Evolutionary conservation across 92 coral and sea anemone genomes (phyloP).

Genomic region (Heteractis magnifica): DNA sequence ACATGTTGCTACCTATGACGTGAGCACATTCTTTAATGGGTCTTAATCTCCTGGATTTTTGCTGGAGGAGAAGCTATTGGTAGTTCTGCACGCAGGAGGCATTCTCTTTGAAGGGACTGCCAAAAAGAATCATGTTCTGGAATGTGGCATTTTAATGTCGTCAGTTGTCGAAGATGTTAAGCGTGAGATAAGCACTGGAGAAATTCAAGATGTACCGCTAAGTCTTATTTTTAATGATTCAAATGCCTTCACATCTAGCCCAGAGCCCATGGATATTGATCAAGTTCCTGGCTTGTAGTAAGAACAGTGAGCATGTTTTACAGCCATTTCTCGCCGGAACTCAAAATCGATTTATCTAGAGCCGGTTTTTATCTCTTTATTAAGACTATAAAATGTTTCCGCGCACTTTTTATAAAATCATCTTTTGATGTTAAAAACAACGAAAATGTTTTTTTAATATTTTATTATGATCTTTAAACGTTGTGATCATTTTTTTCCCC

Average conservation of each 20-base stretch:
- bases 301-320: too few relatives aligned
- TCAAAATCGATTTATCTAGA: too few relatives aligned
- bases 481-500: too few relatives aligned
- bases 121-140: background rate
- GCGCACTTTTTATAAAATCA: too few relatives aligned
- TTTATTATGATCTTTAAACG: too few relatives aligned
- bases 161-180: background rate
- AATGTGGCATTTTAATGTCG: background rate
- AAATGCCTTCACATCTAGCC: background rate
- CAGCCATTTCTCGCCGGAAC: too few relatives aligned
- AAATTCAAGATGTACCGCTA: background rate
- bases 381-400: too few relatives aligned
- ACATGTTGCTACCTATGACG: background rate
- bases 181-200: background rate
- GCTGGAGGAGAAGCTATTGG: background rate
- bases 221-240: background rate
- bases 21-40: background rate
- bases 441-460: too few relatives aligned
- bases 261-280: background rate
- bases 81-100: background rate
- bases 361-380: too few relatives aligned
- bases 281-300: background rate
- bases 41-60: constrained; percentile 16
- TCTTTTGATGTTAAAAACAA: too few relatives aligned
- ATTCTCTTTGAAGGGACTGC: background rate